Conservation (phyloP, 2,888 invertebrate genomes). For the Allolobophora icterica region DNA sequence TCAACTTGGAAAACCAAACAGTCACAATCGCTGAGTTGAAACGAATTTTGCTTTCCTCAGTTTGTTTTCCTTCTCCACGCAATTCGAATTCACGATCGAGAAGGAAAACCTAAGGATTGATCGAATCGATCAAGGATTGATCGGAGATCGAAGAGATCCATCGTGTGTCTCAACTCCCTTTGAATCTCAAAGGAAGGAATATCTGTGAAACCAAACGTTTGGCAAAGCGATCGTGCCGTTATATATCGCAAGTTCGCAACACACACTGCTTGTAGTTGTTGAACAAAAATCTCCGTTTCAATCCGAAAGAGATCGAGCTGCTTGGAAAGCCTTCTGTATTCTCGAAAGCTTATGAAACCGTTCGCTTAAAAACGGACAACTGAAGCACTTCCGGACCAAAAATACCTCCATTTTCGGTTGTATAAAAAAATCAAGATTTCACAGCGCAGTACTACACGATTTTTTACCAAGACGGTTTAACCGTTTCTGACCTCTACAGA, state of each 20-base stretch:
- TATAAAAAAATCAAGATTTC: not conserved
- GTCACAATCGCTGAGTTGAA: not conserved
- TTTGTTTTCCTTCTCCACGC: not conserved
- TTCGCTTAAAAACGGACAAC: not conserved
- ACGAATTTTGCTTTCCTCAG: not conserved
- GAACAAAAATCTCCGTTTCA: not conserved
- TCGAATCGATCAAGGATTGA: not conserved
- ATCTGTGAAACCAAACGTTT: not conserved
- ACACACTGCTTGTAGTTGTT: not conserved
- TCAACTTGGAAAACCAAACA: conserved; percentile 4
- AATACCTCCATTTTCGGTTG: not conserved
- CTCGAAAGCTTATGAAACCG: not conserved
- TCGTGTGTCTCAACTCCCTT: not conserved
- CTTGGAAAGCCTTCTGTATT: not conserved
- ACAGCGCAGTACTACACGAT: not conserved
- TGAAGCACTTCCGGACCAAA: not conserved
- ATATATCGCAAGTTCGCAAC: no score
- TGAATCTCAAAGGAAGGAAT: not conserved
- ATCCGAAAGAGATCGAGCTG: not conserved
- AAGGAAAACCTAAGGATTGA: conserved; percentile 11
- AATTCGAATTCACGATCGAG: not conserved
- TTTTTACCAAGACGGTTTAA: no score
- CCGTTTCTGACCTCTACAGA: not conserved
- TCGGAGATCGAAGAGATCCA: not conserved
- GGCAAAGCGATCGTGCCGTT: no score